These are phyloP conservation scores for Cantharis nigra DNA, from an alignment of 2,888 invertebrate species.

Conservation along the genomic window DNA sequence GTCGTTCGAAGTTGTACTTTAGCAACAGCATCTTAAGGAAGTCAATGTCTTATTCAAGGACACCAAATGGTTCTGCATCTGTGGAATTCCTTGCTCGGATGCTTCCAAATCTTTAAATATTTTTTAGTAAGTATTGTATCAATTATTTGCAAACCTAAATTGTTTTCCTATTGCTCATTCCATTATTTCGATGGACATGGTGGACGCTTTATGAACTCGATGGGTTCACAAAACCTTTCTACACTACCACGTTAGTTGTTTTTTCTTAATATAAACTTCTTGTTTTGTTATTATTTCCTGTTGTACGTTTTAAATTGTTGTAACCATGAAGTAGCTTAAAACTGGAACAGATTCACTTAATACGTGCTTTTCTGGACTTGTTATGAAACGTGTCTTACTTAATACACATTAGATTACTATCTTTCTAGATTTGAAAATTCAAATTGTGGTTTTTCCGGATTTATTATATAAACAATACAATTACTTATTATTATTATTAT, in stretches of 20 bases:
- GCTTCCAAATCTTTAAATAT: conserved; percentile 21
- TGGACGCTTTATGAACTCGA: neutral
- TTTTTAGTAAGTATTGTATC: neutral
- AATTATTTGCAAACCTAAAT: neutral
- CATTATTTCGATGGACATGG: neutral
- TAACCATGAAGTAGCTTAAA: conserved; percentile 23
- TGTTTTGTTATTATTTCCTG: conserved; percentile 4
- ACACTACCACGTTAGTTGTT: neutral
- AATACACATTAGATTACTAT: conserved; percentile 7
- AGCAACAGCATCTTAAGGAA: conserved; percentile 41
- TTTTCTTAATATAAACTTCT: neutral
- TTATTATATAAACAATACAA: neutral
- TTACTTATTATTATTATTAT: too few relatives aligned
- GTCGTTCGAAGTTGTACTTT: conserved; percentile 46
- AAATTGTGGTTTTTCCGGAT: neutral
- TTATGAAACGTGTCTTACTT: conserved; percentile 41
- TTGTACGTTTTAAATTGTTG: conserved; percentile 21
- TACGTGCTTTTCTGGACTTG: conserved; percentile 36
- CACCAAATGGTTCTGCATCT: conserved; percentile 32
- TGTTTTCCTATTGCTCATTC: neutral
- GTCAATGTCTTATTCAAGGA: conserved; percentile 49
- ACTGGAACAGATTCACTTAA: conserved; percentile 44
- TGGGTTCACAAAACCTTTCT: neutral
- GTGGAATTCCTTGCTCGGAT: conserved; percentile 33
- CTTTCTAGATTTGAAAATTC: neutral